Base-by-base conservation (phyloP, 2,113 vertebrate genomes). In the Tichodroma muraria region DNA sequence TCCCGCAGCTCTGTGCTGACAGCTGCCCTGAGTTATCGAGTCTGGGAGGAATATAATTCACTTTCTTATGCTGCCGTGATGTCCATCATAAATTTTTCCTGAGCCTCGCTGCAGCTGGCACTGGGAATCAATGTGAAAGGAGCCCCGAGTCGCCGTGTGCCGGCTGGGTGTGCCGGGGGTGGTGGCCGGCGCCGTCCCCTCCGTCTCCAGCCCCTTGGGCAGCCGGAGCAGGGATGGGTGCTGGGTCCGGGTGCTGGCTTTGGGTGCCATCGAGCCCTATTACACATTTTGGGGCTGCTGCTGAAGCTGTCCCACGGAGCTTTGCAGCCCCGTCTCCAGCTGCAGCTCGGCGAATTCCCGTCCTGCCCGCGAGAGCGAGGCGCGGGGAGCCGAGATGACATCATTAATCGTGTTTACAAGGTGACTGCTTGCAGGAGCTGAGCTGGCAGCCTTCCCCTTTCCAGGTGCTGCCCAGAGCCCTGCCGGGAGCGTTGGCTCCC, bases 31-130 rank as follows among this genome's bases (percentile, higher is more conserved):
- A 90, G 28, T 73, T 87, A 72, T n/a, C 2, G 24, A 5, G 59
- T 60, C 93, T 42, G 18, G 81, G 66, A 85, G 92, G 31, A 84
- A 86, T 30, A 91, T 72, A 86, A 91, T 84, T 91, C 95, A 81
- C 95, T 90, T 56, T 81, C 88, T 90, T 53, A 22, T 5, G 49
- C 93, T 71, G 94, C 40, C 4, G 7, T 2, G 18, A 47, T 88
- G 92, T 86, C 95, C 38, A 10, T 92, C 95, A 79, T 81, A 38
- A 66, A 93, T 92, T 88, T 93, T 95, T 93, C 76, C 81, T 89
- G 63, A 44, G 79, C 64, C 68, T 81, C 3, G 4, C 78, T 93
- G 94, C 95, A 96, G 96, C 95, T 97, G 97, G 91, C 88, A 5
- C 70, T 23, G 85, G 73, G 85, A 69, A 95, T 95, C 94, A 84